These are phyloP conservation scores for Oryzias melastigma DNA, from an alignment of 2,113 vertebrate genomes.

Conservation along the genomic window DNA sequence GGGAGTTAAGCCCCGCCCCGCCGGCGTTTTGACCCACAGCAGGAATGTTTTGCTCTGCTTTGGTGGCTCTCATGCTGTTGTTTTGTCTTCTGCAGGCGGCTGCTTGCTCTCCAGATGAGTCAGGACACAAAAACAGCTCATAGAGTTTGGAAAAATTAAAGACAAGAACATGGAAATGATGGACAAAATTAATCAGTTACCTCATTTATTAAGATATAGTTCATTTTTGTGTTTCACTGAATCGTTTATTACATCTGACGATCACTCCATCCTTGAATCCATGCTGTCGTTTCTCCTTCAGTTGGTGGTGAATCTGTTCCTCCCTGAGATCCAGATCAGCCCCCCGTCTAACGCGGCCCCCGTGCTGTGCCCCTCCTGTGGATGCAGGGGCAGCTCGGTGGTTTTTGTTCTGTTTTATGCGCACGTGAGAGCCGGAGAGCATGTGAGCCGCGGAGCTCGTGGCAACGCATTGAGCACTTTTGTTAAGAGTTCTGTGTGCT, in stretches of 20 bases:
- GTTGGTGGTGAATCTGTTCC: constrained; percentile 34
- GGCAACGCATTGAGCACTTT: constrained; percentile 12
- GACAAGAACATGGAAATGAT: too few species aligned
- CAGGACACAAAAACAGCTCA: not conserved
- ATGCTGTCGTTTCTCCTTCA: constrained; percentile 2
- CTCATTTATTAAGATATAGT: too few species aligned
- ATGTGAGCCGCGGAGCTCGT: constrained; percentile 56
- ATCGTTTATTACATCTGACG: too few species aligned
- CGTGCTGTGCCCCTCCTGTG: constrained; percentile 6
- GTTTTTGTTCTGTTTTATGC: constrained; percentile 22
- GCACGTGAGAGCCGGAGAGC: constrained; percentile 51
- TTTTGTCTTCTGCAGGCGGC: not conserved
- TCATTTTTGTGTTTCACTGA: too few species aligned
- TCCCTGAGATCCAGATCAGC: constrained; percentile 27
- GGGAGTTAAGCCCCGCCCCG: not conserved
- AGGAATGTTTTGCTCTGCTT: not conserved
- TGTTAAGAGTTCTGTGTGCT: constrained; percentile 11
- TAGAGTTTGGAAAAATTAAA: not conserved
- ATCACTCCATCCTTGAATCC: not conserved
- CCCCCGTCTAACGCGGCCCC: constrained; percentile 9
- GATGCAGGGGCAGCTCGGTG: constrained; percentile 37
- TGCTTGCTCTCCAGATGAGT: not conserved
- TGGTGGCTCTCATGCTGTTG: not conserved
- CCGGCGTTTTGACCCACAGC: not conserved
- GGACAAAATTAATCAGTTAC: too few species aligned